Percentiles rank a stretch among this genome's conserved stretches.
phyloP scores from a whole-genome alignment of 2,888 invertebrate species.

The Bruchidius siliquastri region DNA sequence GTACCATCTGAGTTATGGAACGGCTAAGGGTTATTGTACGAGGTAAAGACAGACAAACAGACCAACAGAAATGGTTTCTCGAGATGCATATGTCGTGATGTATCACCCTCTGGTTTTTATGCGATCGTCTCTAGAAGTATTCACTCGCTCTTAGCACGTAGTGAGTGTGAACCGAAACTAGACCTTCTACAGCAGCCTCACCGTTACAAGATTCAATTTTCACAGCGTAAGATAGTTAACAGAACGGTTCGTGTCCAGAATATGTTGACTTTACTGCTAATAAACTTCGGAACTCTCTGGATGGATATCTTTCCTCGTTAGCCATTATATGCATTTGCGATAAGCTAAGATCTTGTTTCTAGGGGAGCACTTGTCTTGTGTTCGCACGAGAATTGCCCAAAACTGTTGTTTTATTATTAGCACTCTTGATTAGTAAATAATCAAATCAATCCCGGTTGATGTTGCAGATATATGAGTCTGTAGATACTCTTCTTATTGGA shows the following conservation, averaged over 20 bases:
- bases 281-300: constrained; percentile 36
- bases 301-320: background rate
- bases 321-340: background rate
- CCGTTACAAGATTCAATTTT: constrained; percentile 46
- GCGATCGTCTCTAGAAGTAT: background rate
- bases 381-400: too few species aligned
- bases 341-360: background rate
- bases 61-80: too few species aligned
- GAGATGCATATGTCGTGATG: too few species aligned
- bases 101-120: background rate
- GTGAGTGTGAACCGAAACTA: constrained; percentile 29
- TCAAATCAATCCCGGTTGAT: too few species aligned
- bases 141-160: constrained; percentile 3
- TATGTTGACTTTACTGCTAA: constrained; percentile 43
- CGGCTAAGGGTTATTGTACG: too few species aligned
- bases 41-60: too few species aligned
- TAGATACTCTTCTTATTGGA: too few species aligned
- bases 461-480: too few species aligned
- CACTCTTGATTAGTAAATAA: too few species aligned
- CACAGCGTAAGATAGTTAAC: constrained; percentile 46
- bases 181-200: constrained; percentile 36
- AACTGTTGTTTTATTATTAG: too few species aligned
- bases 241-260: constrained; percentile 45
- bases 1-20: too few species aligned
- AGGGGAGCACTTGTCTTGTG: too few species aligned